Evolutionary conservation across 64 coral and sea anemone genomes (phyloP).

Genomic region (Exaiptasia diaphana): DNA sequence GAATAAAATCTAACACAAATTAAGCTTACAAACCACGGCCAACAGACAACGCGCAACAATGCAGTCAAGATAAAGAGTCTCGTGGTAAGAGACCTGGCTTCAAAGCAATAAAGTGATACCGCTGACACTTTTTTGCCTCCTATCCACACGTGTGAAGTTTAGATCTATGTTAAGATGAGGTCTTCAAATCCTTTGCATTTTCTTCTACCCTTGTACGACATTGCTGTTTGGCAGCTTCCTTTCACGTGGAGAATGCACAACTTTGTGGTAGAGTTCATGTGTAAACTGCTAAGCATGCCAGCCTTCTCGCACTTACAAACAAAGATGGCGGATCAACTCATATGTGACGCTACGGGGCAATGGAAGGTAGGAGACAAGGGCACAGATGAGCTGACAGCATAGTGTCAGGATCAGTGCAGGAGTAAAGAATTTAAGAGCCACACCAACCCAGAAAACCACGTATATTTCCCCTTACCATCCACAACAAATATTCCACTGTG

Average conservation of each 20-base stretch:
- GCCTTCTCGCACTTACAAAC: slow-evolving; percentile 18
- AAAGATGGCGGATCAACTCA: neutral
- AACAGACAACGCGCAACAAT: too few relatives aligned
- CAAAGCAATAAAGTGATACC: neutral
- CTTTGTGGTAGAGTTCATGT: slow-evolving; percentile 1
- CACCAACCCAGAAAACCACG: neutral
- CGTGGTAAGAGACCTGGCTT: neutral
- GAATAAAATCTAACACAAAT: too few relatives aligned
- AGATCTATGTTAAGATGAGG: neutral
- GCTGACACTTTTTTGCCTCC: too few relatives aligned
- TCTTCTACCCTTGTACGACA: slow-evolving; percentile 26
- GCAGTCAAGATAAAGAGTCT: neutral
- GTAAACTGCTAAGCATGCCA: slow-evolving; percentile 3
- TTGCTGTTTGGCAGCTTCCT: slow-evolving; percentile 22
- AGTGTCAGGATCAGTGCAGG: slow-evolving; percentile 48
- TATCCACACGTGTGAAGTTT: neutral
- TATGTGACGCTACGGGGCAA: neutral
- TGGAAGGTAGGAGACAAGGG: neutral
- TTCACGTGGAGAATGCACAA: slow-evolving; percentile 7
- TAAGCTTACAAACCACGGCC: too few relatives aligned
- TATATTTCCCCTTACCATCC: neutral
- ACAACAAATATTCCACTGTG: neutral
- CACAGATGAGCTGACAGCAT: neutral
- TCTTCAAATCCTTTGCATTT: neutral
- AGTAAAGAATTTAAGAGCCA: slow-evolving; percentile 9